Conservation (phyloP, 2,797 vertebrate genomes). For the Lateolabrax maculatus region DNA sequence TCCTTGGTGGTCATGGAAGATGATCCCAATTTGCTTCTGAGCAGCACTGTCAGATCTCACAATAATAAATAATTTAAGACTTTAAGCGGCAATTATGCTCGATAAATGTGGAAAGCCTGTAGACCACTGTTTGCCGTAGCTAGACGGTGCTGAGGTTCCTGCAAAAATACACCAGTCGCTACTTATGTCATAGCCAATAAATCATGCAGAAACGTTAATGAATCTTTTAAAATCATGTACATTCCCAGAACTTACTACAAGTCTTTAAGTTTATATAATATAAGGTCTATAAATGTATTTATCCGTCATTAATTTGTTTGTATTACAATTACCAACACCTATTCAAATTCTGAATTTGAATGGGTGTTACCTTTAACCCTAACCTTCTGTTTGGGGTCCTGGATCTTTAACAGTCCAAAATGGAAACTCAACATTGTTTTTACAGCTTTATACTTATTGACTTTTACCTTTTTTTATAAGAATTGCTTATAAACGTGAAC, state of each 20-base stretch:
- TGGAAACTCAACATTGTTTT: background rate
- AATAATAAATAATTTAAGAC: constrained; percentile 91
- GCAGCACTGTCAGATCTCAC: constrained; percentile 89
- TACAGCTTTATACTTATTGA: background rate
- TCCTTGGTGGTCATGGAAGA: constrained; percentile 92
- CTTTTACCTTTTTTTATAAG: background rate
- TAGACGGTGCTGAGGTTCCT: constrained; percentile 77
- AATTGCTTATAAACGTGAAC: background rate
- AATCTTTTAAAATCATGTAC: constrained; percentile 49
- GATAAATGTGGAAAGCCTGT: constrained; percentile 87
- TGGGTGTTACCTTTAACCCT: background rate
- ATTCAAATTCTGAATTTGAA: background rate
- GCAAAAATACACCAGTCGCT: constrained; percentile 77
- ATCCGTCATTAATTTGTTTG: constrained; percentile 5
- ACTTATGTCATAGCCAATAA: constrained; percentile 78
- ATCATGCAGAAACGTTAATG: constrained; percentile 61
- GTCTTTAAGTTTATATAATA: constrained; percentile 10
- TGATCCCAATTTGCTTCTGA: constrained; percentile 91
- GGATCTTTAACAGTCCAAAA: background rate
- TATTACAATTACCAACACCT: background rate
- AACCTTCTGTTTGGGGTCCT: background rate
- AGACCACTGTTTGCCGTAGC: constrained; percentile 78
- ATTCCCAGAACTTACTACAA: constrained; percentile 18
- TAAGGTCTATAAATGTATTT: constrained; percentile 13
- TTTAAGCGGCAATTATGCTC: constrained; percentile 89